Evolutionary conservation across 2,113 vertebrate species (phyloP), one percentile per base, ranked within the genome.

Genomic region (Stegastes partitus): DNA sequence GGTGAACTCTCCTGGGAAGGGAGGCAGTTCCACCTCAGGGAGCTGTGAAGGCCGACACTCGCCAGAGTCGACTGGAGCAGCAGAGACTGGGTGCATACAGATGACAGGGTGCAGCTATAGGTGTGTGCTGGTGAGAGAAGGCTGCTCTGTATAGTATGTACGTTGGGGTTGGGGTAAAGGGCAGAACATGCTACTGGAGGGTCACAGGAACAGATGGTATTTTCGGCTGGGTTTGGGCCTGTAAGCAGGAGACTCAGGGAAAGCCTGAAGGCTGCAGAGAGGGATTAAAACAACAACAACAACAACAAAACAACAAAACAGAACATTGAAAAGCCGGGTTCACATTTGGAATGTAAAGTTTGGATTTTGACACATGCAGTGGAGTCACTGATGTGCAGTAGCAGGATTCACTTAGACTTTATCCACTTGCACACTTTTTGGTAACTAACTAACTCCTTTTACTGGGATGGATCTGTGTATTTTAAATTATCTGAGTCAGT

Each of bases 11-110:
- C 61, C 0, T 57, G 76, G 79, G 86, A 81, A 34, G 55, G 34
- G 39, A 88, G 42, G 68, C 76, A 64, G 88, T 84, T 90, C 87
- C 81, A 90, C 87, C 86, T 87, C 85, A 79, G 87, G 85, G 85
- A 87, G 76, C 87, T 77, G 83, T 84, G 88, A 86, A 89, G 88
- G 83, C 86, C 75, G 8, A 25, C n/a, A 7, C 72, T 76, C 53
- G 14, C 57, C 59, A 70, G 42, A 63, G 66, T 47, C 1, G 51
- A 56, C 70, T 68, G 80, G 67, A 63, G 66, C 22, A 1, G 14
- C 26, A 3, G 45, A 76, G 62, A 39, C 72, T 5, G 34, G 58
- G 42, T 65, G 82, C 70, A 86, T 88, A 87, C 88, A 83, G 86
- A 89, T 90, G 79, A 50, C 55, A 47, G 53, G 50, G 6, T 56